Percentiles rank a stretch among this genome's conserved stretches.
Conservation (phyloP, 2,797 vertebrate species). For the Sebastiscus albofasciatus region DNA sequence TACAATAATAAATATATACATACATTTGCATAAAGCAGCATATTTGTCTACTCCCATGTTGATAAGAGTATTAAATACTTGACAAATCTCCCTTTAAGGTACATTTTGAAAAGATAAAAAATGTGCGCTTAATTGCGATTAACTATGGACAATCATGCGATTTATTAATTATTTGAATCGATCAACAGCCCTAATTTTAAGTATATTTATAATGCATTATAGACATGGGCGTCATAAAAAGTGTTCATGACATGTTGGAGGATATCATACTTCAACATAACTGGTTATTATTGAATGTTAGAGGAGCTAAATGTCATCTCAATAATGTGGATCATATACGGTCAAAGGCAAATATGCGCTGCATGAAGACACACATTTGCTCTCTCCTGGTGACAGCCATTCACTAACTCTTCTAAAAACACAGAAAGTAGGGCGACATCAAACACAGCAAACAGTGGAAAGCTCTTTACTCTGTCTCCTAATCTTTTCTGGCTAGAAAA, state of each 20-base stretch:
- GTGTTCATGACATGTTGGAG: neutral
- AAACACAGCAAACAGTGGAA: slow-evolving; percentile 46
- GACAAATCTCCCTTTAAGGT: too few relatives aligned
- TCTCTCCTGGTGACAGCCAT: slow-evolving; percentile 7
- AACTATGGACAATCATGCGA: too few relatives aligned
- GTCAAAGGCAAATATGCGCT: neutral
- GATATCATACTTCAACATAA: neutral
- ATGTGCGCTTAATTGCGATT: too few relatives aligned
- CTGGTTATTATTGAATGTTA: neutral
- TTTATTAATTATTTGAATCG: too few relatives aligned
- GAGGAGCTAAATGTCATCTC: neutral
- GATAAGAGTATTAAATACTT: too few relatives aligned
- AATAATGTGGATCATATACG: neutral
- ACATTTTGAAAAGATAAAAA: too few relatives aligned
- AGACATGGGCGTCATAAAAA: neutral
- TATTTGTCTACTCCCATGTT: too few relatives aligned
- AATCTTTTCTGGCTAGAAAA: slow-evolving; percentile 37
- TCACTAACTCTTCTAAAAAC: slow-evolving; percentile 7
- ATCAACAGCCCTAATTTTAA: neutral
- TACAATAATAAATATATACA: too few relatives aligned
- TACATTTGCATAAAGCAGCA: too few relatives aligned
- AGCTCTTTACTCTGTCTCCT: slow-evolving; percentile 35
- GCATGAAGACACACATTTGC: neutral
- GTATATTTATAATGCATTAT: neutral
- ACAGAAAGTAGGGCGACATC: slow-evolving; percentile 46